Conservation (phyloP, 2,888 invertebrate species). For the Tenthredo amoena region DNA sequence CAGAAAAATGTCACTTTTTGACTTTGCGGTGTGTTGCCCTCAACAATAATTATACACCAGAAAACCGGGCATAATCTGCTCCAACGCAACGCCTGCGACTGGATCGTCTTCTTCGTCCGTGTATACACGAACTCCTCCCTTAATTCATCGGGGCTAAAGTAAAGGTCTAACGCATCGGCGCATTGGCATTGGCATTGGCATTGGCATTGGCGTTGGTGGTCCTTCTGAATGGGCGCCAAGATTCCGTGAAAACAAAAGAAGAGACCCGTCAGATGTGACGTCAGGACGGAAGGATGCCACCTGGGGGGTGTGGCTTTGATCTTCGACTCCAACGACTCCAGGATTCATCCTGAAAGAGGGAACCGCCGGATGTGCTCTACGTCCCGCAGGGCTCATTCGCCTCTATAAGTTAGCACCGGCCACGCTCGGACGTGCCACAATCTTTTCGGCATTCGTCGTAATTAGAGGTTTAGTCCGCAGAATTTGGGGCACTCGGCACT, state of each 20-base stretch:
- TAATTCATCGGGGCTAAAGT: not conserved
- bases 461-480: slow-evolving; percentile 49
- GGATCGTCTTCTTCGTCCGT: not conserved
- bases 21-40: slow-evolving; percentile 30
- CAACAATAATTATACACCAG: slow-evolving; percentile 19
- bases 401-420: not conserved
- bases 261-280: slow-evolving; percentile 28
- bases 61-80: not conserved
- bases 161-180: not conserved
- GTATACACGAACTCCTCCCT: slow-evolving; percentile 18
- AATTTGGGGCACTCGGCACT: slow-evolving; percentile 43
- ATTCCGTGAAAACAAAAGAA: slow-evolving; percentile 49
- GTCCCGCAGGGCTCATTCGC: slow-evolving; percentile 5
- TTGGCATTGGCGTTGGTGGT: slow-evolving; percentile 44
- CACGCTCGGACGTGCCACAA: slow-evolving; percentile 48
- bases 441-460: slow-evolving; percentile 51
- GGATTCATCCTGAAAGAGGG: slow-evolving; percentile 42
- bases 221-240: slow-evolving; percentile 44
- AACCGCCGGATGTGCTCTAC: slow-evolving; percentile 41
- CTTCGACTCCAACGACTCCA: slow-evolving; percentile 52
- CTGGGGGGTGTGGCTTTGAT: slow-evolving; percentile 70
- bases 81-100: slow-evolving; percentile 1
- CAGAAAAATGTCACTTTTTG: slow-evolving; percentile 49
- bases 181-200: slow-evolving; percentile 17
- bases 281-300: slow-evolving; percentile 71